These are phyloP conservation scores for Lepidonotus clava DNA, from an alignment of 2,888 invertebrate genomes.

Conservation along the genomic window DNA sequence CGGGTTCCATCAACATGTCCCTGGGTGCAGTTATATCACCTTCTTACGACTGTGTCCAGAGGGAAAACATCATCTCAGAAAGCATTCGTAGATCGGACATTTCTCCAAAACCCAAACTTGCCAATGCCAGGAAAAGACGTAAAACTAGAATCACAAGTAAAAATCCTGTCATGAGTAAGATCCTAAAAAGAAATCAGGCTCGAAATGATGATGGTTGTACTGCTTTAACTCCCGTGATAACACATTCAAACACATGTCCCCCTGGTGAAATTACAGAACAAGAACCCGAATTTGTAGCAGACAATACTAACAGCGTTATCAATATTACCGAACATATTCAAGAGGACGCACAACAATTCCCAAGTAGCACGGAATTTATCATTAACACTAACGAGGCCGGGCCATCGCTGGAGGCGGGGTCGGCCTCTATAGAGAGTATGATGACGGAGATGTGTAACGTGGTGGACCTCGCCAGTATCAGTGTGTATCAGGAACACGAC, in stretches of 20 bases:
- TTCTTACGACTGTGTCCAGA: background rate
- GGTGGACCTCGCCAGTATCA: background rate
- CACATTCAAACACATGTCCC: no score
- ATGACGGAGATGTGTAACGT: slow-evolving; percentile 1
- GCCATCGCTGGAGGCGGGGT: no score
- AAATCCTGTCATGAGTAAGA: background rate
- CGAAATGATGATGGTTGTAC: no score
- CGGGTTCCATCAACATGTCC: background rate
- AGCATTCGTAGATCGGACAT: background rate
- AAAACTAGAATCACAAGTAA: no score
- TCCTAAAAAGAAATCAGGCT: background rate
- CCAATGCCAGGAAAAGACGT: background rate
- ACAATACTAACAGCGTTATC: no score
- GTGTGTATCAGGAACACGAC: slow-evolving; percentile 15
- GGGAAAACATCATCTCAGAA: background rate
- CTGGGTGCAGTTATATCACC: background rate
- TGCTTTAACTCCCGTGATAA: no score
- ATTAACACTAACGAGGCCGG: no score
- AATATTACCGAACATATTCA: no score
- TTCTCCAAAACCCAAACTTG: background rate
- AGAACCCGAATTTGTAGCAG: no score
- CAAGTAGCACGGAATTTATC: no score
- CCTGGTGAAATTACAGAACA: no score
- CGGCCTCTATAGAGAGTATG: background rate
- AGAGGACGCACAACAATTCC: no score